Conservation (phyloP, 1,140 invertebrate species). For the Zaprionus vittiger region DNA sequence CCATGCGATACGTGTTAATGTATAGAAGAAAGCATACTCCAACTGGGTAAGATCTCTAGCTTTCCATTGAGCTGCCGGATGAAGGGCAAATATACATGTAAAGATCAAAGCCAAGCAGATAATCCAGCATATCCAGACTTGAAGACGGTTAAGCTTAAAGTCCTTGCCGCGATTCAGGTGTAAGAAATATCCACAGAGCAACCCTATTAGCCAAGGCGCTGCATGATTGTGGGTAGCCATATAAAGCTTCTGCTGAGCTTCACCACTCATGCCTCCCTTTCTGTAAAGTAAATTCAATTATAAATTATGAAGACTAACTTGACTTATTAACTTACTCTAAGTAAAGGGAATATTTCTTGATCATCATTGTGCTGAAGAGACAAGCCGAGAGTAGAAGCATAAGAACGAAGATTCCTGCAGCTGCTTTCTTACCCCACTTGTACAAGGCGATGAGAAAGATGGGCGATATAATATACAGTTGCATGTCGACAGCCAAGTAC, state of each 20-base stretch:
- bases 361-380: slow-evolving; percentile 53
- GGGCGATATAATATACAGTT: slow-evolving; percentile 91
- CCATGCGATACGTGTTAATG: slow-evolving; percentile 87
- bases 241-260: slow-evolving; percentile 43
- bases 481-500: slow-evolving; percentile 94
- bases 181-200: slow-evolving; percentile 66
- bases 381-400: slow-evolving; percentile 53
- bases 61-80: slow-evolving; percentile 64
- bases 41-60: slow-evolving; percentile 30
- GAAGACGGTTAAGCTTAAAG: slow-evolving; percentile 22
- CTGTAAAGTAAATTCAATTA: slow-evolving; percentile 62
- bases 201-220: slow-evolving; percentile 67
- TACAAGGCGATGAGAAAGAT: slow-evolving; percentile 89
- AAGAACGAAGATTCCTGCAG: slow-evolving; percentile 41
- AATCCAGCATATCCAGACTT: slow-evolving; percentile 53
- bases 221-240: slow-evolving; percentile 59
- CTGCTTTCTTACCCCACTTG: slow-evolving; percentile 85
- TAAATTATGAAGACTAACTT: background rate
- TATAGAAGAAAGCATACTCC: slow-evolving; percentile 67
- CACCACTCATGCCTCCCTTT: background rate
- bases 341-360: slow-evolving; percentile 38
- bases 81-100: slow-evolving; percentile 67
- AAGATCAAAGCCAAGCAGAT: slow-evolving; percentile 61
- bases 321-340: slow-evolving; percentile 28
- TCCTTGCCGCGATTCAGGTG: slow-evolving; percentile 44